phyloP scores from a whole-genome alignment of 1,140 invertebrate species.

The Apis cerana region DNA sequence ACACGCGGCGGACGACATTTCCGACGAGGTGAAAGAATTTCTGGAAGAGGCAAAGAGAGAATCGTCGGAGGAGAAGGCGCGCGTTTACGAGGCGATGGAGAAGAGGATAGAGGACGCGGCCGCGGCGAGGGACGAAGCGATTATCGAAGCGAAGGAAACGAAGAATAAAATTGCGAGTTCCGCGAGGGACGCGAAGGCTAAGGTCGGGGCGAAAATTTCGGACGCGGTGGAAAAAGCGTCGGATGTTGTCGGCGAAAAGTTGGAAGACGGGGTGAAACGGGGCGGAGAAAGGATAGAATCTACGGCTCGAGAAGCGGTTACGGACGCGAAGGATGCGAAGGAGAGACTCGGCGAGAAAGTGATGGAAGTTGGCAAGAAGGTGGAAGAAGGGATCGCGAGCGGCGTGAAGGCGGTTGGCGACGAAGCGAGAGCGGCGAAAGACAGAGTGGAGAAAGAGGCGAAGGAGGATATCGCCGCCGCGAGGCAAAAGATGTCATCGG shows the following conservation, averaged over 20 bases:
- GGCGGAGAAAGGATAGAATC: constrained; percentile 33
- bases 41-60: constrained; percentile 67
- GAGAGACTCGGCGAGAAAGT: constrained; percentile 22
- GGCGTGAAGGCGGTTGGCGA: neutral
- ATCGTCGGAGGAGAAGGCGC: constrained; percentile 58
- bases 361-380: neutral
- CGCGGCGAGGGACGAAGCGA: neutral
- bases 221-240: constrained; percentile 4
- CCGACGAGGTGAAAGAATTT: constrained; percentile 73
- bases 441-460: constrained; percentile 19
- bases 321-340: constrained; percentile 15
- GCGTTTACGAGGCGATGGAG: neutral
- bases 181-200: constrained; percentile 1
- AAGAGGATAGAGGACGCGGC: neutral
- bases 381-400: neutral
- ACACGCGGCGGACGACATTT: constrained; percentile 70
- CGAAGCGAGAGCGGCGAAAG: constrained; percentile 21
- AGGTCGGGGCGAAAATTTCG: constrained; percentile 20
- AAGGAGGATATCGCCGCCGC: constrained; percentile 15
- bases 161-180: neutral
- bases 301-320: constrained; percentile 32
- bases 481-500: constrained; percentile 31
- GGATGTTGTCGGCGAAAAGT: neutral
- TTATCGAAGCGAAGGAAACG: neutral
- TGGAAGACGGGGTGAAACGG: constrained; percentile 26